These are phyloP conservation scores for Clinocottus analis DNA, from an alignment of 2,113 vertebrate genomes.

Conservation along the genomic window DNA sequence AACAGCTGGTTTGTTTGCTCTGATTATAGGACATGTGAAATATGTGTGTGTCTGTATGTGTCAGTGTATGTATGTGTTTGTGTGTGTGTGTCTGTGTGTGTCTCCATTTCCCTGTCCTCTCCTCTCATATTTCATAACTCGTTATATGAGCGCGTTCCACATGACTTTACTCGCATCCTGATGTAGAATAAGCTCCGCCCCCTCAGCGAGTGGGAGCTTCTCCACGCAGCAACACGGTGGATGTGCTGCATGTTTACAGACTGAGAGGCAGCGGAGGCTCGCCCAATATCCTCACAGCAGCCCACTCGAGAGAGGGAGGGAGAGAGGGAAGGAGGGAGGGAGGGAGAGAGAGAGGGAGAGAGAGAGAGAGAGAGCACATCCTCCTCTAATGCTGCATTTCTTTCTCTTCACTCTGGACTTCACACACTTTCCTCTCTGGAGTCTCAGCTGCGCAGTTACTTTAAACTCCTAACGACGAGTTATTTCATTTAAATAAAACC, in stretches of 20 bases:
- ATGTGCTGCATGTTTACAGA: slow-evolving; percentile 84
- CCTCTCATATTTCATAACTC: too few relatives aligned
- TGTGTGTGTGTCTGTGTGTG: too few relatives aligned
- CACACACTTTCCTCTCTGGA: slow-evolving; percentile 25
- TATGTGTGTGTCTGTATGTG: too few relatives aligned
- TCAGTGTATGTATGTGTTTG: too few relatives aligned
- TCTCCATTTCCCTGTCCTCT: too few relatives aligned
- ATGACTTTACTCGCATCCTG: too few relatives aligned
- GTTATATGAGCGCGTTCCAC: too few relatives aligned
- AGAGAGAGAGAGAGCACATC: slow-evolving; percentile 61
- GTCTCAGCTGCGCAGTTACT: slow-evolving; percentile 4
- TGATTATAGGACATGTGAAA: too few relatives aligned
- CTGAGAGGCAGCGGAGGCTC: slow-evolving; percentile 82
- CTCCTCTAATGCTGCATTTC: slow-evolving; percentile 63
- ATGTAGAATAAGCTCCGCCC: slow-evolving; percentile 69
- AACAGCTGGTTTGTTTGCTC: too few relatives aligned
- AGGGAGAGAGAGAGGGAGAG: slow-evolving; percentile 52
- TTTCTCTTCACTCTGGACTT: slow-evolving; percentile 45
- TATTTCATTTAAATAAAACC: too few relatives aligned
- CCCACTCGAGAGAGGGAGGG: slow-evolving; percentile 60
- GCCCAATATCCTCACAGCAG: slow-evolving; percentile 82
- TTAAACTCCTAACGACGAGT: neutral
- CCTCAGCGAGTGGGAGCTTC: slow-evolving; percentile 82
- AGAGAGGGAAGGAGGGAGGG: slow-evolving; percentile 53
- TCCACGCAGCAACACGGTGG: slow-evolving; percentile 90